Percentiles rank a stretch among this genome's conserved stretches.
Conservation (phyloP, 30 jellyfish, hydroid and myxozoan genomes). For the Aurelia sp. region DNA sequence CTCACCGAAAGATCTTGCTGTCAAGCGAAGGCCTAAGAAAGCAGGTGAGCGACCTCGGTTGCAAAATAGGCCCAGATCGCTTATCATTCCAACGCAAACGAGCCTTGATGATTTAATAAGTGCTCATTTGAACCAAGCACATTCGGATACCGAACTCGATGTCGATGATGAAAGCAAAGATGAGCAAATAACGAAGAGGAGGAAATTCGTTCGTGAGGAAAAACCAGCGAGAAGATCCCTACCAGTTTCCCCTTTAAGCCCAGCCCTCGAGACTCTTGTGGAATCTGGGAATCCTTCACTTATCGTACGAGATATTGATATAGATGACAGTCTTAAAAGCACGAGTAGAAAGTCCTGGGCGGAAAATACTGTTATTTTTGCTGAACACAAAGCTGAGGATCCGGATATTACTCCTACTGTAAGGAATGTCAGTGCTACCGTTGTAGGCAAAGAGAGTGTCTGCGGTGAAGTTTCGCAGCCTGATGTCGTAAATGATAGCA, state of each 20-base stretch:
- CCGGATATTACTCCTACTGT: background rate
- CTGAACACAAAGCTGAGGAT: background rate
- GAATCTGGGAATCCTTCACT: background rate
- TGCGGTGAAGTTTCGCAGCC: no score
- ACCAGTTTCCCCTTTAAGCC: background rate
- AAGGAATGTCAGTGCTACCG: background rate
- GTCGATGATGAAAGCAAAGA: constrained; percentile 25
- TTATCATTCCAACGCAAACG: constrained; percentile 18
- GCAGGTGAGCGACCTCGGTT: constrained; percentile 53
- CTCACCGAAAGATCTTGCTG: constrained; percentile 7
- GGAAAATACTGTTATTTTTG: constrained; percentile 17
- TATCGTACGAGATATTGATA: constrained; percentile 43
- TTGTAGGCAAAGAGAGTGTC: background rate
- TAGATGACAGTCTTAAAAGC: constrained; percentile 38
- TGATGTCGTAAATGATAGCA: no score
- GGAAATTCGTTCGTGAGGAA: constrained; percentile 2
- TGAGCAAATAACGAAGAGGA: background rate
- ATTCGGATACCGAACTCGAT: constrained; percentile 54
- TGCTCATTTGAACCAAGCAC: constrained; percentile 18
- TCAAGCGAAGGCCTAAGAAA: constrained; percentile 38
- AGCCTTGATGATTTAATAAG: constrained; percentile 34
- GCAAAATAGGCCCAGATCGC: constrained; percentile 49
- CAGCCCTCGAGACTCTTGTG: background rate
- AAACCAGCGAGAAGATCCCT: constrained; percentile 10
- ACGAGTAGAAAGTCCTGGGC: constrained; percentile 14